These are phyloP conservation scores for Calameuta idolon DNA, from an alignment of 2,888 invertebrate genomes.

Conservation along the genomic window DNA sequence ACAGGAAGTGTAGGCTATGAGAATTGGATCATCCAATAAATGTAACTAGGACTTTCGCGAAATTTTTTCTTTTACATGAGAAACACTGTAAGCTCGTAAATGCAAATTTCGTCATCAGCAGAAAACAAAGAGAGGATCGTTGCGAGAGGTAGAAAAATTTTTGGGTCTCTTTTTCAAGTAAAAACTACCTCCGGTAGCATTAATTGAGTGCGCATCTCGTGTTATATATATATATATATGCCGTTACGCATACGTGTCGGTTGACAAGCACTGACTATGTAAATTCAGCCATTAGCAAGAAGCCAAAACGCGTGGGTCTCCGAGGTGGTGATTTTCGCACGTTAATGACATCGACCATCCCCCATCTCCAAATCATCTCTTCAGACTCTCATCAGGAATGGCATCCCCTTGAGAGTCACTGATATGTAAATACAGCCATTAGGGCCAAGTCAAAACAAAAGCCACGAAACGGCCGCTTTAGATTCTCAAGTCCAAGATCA, in stretches of 20 bases:
- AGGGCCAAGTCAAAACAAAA: conserved; percentile 25
- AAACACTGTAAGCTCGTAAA: background rate
- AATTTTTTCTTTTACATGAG: background rate
- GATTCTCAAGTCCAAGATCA: background rate
- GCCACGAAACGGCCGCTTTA: background rate
- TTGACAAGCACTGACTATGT: background rate
- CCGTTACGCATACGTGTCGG: too few species aligned
- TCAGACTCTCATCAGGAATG: conserved; percentile 6
- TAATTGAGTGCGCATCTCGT: background rate
- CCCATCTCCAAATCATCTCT: background rate
- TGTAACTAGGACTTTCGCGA: background rate
- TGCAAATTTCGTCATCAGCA: background rate
- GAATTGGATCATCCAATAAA: background rate
- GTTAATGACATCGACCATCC: background rate
- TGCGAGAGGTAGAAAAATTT: background rate
- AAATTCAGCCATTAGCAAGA: background rate
- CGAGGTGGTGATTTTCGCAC: conserved; percentile 5
- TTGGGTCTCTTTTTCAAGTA: background rate
- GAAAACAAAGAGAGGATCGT: background rate
- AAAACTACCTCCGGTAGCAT: background rate
- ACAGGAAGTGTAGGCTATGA: background rate
- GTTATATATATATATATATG: background rate
- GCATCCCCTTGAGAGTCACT: conserved; percentile 18
- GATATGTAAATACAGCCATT: conserved; percentile 26
- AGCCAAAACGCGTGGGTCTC: background rate